Evolutionary conservation across 2,888 invertebrate species (phyloP).

Genomic region (Erebia palarica): DNA sequence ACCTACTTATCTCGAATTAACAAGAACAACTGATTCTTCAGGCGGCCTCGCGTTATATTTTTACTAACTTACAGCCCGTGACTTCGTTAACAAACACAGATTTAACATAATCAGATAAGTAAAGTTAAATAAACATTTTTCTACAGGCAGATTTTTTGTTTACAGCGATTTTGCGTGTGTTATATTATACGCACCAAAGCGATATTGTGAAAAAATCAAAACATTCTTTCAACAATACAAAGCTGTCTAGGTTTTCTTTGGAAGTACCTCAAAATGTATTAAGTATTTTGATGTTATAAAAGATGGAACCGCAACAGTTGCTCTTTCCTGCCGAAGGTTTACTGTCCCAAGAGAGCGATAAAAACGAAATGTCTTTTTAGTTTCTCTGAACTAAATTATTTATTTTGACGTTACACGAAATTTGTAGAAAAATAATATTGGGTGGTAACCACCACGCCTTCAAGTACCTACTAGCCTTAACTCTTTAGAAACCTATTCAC

Average conservation of each 20-base stretch:
- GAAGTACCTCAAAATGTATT: conserved; percentile 10
- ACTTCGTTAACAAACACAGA: conserved; percentile 10
- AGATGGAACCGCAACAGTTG: conserved; percentile 16
- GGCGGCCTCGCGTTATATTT: conserved; percentile 49
- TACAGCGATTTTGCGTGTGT: neutral
- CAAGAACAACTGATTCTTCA: conserved; percentile 61
- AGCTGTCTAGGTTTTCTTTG: neutral
- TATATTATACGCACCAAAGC: neutral
- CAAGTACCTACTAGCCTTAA: neutral
- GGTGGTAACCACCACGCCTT: neutral
- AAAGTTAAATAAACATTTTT: neutral
- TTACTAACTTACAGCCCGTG: conserved; percentile 6
- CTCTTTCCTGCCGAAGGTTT: conserved; percentile 11
- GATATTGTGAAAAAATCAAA: no score
- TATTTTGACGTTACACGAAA: conserved; percentile 3
- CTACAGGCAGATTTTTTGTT: neutral
- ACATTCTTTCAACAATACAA: neutral
- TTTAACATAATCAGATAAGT: neutral
- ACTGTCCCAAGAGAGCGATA: conserved; percentile 51
- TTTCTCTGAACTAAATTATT: conserved; percentile 17
- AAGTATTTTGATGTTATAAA: conserved; percentile 12
- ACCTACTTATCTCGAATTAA: conserved; percentile 55
- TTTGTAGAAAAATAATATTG: neutral
- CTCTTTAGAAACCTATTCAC: no score
- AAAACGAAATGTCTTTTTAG: conserved; percentile 25